Evolutionary conservation across 2,888 invertebrate genomes (phyloP).

Genomic region (Argyresthia albistria): DNA sequence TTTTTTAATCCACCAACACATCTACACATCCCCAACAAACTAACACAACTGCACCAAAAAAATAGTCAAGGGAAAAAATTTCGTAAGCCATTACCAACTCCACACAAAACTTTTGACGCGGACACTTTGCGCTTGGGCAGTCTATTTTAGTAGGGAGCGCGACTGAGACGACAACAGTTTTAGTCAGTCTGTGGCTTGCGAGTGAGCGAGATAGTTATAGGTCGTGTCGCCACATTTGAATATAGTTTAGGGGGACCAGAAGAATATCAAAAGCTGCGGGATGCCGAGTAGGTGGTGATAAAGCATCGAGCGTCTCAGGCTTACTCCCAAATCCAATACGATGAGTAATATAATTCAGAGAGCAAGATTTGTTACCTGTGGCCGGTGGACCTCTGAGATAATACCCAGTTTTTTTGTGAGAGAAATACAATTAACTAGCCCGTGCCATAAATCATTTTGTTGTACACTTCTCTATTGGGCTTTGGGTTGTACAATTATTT

Average conservation of each 20-base stretch:
- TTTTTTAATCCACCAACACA: constrained; percentile 49
- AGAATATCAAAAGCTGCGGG: constrained; percentile 60
- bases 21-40: constrained; percentile 62
- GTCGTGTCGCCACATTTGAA: constrained; percentile 64
- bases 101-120: constrained; percentile 71
- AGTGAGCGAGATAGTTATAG: constrained; percentile 51
- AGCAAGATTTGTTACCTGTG: constrained; percentile 72
- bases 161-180: constrained; percentile 42
- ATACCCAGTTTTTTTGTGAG: constrained; percentile 58
- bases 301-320: constrained; percentile 57
- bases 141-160: constrained; percentile 66
- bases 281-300: constrained; percentile 72
- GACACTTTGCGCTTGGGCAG: constrained; percentile 71
- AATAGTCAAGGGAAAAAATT: constrained; percentile 66
- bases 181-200: constrained; percentile 32
- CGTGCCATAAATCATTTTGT: constrained; percentile 56
- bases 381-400: constrained; percentile 47
- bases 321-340: constrained; percentile 69
- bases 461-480: constrained; percentile 38
- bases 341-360: constrained; percentile 73
- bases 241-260: constrained; percentile 67
- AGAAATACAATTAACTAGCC: constrained; percentile 70
- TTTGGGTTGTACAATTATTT: constrained; percentile 64
- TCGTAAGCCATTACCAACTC: constrained; percentile 66
- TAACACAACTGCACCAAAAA: constrained; percentile 59